Evolutionary conservation across 2,797 vertebrate species (phyloP).

Genomic region (Paedocypris micromegethes): DNA sequence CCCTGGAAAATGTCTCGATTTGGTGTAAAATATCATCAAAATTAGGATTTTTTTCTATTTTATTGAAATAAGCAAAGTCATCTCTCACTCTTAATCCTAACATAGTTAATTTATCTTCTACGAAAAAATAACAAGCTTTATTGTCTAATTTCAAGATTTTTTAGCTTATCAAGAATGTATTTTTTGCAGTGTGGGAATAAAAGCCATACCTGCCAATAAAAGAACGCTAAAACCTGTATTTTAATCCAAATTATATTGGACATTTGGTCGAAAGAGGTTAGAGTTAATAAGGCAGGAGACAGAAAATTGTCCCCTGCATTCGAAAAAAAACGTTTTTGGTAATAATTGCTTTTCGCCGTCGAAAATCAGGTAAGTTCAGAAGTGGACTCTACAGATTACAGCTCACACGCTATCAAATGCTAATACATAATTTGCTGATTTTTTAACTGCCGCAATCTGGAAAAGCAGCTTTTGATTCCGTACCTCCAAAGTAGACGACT

Average conservation of each 20-base stretch:
- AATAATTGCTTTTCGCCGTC: constrained; percentile 22
- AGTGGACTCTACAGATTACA: constrained; percentile 12
- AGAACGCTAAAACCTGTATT: constrained; percentile 8
- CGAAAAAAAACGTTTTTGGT: constrained; percentile 21
- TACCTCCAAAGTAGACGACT: constrained; percentile 45
- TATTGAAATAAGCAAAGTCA: no score
- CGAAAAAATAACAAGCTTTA: no score
- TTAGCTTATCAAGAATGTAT: no score
- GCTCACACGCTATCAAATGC: constrained; percentile 11
- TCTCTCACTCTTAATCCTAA: no score
- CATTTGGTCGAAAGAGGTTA: constrained; percentile 12
- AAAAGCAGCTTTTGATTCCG: neutral
- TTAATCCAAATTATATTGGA: constrained; percentile 10
- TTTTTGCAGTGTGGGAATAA: neutral
- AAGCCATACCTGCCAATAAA: neutral
- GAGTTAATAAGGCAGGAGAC: constrained; percentile 20
- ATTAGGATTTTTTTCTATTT: no score
- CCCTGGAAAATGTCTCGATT: no score
- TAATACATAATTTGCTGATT: no score
- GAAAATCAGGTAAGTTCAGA: constrained; percentile 15
- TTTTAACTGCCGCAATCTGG: no score
- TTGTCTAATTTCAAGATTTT: no score
- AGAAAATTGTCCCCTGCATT: constrained; percentile 29
- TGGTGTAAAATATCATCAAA: no score
- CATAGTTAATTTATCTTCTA: no score